Percentiles rank a stretch among this genome's conserved stretches.
phyloP scores from a whole-genome alignment of 2,888 invertebrate species.

The Agonum fuliginosum region DNA sequence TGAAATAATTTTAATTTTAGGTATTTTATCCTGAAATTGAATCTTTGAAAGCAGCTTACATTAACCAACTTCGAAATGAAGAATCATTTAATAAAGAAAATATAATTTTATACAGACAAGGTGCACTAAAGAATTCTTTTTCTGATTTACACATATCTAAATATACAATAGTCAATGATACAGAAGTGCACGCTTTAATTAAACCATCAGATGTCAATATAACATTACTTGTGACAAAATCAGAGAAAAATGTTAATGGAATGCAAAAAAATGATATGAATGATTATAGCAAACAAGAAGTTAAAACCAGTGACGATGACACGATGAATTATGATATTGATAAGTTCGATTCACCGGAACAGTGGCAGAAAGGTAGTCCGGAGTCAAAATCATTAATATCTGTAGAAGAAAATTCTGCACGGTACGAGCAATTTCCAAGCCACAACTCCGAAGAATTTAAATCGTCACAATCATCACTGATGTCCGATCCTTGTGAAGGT shows the following conservation, averaged over 20 bases:
- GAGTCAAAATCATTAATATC: constrained; percentile 47
- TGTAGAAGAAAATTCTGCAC: constrained; percentile 35
- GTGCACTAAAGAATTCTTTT: constrained; percentile 10
- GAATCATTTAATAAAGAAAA: constrained; percentile 25
- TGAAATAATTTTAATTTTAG: constrained; percentile 9
- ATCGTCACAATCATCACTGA: constrained; percentile 15
- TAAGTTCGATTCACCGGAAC: constrained; percentile 4
- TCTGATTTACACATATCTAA: constrained; percentile 50
- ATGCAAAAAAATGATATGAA: constrained; percentile 22
- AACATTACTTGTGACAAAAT: background rate
- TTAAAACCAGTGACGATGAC: constrained; percentile 7
- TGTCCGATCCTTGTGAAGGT: constrained; percentile 45
- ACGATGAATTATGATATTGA: constrained; percentile 22
- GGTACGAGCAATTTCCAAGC: constrained; percentile 32
- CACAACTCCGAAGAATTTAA: constrained; percentile 30
- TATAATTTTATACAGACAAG: constrained; percentile 41
- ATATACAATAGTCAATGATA: constrained; percentile 30
- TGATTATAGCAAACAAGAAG: constrained; percentile 10
- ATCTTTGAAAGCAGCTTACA: constrained; percentile 25
- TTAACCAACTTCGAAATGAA: constrained; percentile 21
- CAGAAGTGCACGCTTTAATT: constrained; percentile 20
- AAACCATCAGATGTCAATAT: constrained; percentile 43
- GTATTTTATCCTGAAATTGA: constrained; percentile 48
- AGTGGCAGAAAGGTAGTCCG: constrained; percentile 23
- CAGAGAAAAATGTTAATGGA: constrained; percentile 25